These are phyloP conservation scores for Parasteatoda tepidariorum DNA, from an alignment of 1,140 invertebrate genomes.

Conservation along the genomic window DNA sequence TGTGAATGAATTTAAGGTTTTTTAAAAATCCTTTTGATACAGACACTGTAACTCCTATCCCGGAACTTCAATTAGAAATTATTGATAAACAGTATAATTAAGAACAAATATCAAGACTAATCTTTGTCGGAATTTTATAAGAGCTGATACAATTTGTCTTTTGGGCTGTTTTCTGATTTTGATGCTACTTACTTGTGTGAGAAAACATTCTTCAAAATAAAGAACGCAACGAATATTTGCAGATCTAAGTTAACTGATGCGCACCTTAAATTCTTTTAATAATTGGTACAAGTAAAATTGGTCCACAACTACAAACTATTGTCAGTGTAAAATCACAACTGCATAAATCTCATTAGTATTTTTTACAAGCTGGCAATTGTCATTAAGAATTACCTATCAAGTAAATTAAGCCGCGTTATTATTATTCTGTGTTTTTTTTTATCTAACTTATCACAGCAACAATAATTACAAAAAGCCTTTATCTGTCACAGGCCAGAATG, in stretches of 20 bases:
- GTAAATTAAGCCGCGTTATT: background rate
- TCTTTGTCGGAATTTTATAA: constrained; percentile 2
- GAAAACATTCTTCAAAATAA: constrained; percentile 1
- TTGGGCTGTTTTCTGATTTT: constrained; percentile 8
- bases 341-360: background rate
- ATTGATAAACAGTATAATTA: background rate
- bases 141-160: background rate
- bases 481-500: background rate
- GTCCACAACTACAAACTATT: background rate
- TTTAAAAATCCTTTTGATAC: background rate
- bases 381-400: background rate
- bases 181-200: background rate
- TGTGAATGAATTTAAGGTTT: constrained; percentile 6
- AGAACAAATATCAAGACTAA: constrained; percentile 2
- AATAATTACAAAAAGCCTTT: constrained; percentile 1
- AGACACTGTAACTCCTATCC: background rate
- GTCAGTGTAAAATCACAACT: constrained; percentile 6
- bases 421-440: background rate
- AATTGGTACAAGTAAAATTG: constrained; percentile 8
- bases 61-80: background rate
- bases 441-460: background rate
- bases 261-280: constrained; percentile 1
- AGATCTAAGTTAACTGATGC: constrained; percentile 12
- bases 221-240: background rate
- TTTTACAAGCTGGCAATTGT: background rate